Conservation (phyloP, 2,888 invertebrate species). For the Cistogaster globosa region DNA sequence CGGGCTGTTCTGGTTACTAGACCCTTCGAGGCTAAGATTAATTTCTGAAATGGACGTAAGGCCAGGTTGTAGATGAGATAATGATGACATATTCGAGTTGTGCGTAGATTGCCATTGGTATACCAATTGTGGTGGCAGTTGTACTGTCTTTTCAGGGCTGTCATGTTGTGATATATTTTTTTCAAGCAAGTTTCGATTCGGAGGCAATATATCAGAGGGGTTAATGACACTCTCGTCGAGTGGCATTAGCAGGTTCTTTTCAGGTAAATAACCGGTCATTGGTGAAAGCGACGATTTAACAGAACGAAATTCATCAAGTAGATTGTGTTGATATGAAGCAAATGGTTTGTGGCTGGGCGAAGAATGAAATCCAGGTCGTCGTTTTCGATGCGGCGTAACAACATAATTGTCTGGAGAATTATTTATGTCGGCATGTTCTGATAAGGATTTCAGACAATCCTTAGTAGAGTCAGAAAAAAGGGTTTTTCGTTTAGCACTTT, state of each 20-base stretch:
- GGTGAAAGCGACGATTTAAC: constrained; percentile 88
- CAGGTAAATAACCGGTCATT: constrained; percentile 85
- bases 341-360: constrained; percentile 94
- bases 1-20: constrained; percentile 75
- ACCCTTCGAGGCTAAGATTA: constrained; percentile 74
- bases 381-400: constrained; percentile 93
- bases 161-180: constrained; percentile 85
- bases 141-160: constrained; percentile 84
- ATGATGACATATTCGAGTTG: constrained; percentile 78
- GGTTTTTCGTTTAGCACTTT: constrained; percentile 77
- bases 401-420: constrained; percentile 93
- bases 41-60: constrained; percentile 79
- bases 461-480: constrained; percentile 85
- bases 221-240: constrained; percentile 77
- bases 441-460: constrained; percentile 84
- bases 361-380: constrained; percentile 93
- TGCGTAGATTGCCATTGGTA: constrained; percentile 82
- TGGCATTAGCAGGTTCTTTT: constrained; percentile 77
- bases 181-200: constrained; percentile 78
- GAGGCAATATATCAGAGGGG: constrained; percentile 79
- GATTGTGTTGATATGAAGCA: constrained; percentile 91
- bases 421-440: constrained; percentile 88
- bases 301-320: constrained; percentile 89
- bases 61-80: constrained; percentile 79
- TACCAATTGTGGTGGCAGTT: constrained; percentile 84